Percentiles rank a stretch among this genome's conserved stretches.
Conservation (phyloP, 2,797 vertebrate genomes). For the Synaphobranchus kaupii region DNA sequence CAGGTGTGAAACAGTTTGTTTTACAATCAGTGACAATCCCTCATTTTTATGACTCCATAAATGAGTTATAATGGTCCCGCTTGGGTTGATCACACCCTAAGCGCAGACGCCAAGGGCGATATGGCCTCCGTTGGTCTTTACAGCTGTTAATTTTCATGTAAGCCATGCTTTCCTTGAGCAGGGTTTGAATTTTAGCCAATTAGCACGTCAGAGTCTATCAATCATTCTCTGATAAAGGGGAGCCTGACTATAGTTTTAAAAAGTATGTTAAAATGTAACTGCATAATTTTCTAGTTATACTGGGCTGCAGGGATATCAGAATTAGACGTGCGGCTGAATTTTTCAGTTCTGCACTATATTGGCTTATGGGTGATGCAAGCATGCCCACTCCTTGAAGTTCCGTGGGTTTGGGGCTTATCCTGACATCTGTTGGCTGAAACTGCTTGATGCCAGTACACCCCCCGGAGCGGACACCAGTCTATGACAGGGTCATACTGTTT, state of each 20-base stretch:
- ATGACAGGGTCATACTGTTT: background rate
- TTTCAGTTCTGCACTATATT: background rate
- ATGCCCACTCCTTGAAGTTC: background rate
- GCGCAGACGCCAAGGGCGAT: background rate
- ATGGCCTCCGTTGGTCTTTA: background rate
- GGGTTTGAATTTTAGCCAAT: background rate
- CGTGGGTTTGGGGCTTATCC: background rate
- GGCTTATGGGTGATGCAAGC: background rate
- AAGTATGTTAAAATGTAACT: background rate
- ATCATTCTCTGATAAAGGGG: background rate
- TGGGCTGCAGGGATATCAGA: background rate
- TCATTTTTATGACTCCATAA: background rate
- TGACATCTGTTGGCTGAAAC: background rate
- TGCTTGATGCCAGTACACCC: slow-evolving; percentile 1
- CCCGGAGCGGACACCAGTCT: background rate
- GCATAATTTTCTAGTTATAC: background rate
- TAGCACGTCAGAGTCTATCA: background rate
- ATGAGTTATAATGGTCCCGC: background rate
- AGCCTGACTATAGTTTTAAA: background rate
- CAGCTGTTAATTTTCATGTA: slow-evolving; percentile 3
- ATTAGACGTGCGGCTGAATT: background rate
- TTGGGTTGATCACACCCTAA: background rate
- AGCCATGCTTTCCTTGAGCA: background rate
- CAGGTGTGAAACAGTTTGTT: background rate
- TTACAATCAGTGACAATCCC: background rate